phyloP scores from a whole-genome alignment of 35 echinoderm and acorn worm species.

The Anneissia japonica region DNA sequence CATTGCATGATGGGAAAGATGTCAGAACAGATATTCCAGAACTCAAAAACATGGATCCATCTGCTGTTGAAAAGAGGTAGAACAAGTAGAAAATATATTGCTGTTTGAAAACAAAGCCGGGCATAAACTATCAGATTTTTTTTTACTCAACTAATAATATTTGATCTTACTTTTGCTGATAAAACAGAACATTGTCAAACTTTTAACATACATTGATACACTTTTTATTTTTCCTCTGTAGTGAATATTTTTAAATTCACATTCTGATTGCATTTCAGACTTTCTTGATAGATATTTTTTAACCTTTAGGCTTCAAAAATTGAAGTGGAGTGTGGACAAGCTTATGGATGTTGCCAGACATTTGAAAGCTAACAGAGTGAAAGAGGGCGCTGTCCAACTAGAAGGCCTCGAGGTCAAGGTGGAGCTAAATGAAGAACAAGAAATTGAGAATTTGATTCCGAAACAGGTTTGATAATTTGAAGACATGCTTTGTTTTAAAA shows the following conservation, averaged over 20 bases:
- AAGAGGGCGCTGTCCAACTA: constrained; percentile 85
- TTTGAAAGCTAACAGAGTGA: constrained; percentile 59
- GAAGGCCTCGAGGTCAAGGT: constrained; percentile 95
- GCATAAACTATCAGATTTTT: too few species aligned
- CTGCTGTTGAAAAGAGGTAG: constrained; percentile 31
- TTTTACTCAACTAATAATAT: too few species aligned
- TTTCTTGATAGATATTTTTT: too few species aligned
- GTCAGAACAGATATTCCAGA: constrained; percentile 61
- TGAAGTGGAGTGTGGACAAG: constrained; percentile 79
- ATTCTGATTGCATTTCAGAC: too few species aligned
- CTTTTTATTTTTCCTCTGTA: too few species aligned
- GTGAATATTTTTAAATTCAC: too few species aligned
- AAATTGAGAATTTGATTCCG: constrained; percentile 93
- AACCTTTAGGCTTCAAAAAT: constrained; percentile 40
- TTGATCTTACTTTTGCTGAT: too few species aligned
- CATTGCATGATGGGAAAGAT: constrained; percentile 82
- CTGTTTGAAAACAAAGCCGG: background rate
- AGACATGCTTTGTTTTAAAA: background rate
- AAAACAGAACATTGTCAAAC: too few species aligned
- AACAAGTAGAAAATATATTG: background rate
- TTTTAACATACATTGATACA: too few species aligned
- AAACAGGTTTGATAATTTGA: constrained; percentile 93
- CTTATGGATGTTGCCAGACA: constrained; percentile 87
- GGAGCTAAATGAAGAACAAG: constrained; percentile 93
- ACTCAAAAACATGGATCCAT: constrained; percentile 32